Evolutionary conservation across 1,140 invertebrate genomes (phyloP).

Genomic region (Harpegnathos saltator): DNA sequence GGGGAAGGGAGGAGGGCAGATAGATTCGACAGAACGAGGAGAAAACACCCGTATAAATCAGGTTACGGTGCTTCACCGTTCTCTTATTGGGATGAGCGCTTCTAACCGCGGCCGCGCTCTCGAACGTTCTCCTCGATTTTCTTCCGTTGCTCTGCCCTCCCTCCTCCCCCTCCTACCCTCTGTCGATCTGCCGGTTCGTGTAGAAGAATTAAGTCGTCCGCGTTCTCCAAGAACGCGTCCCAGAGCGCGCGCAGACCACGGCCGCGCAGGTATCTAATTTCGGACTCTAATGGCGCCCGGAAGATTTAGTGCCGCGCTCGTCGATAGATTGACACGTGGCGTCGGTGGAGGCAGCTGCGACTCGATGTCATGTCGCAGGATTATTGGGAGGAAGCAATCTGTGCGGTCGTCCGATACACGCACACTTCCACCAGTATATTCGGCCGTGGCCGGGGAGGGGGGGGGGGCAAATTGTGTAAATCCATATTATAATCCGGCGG

Average conservation of each 20-base stretch:
- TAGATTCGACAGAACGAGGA: constrained; percentile 44
- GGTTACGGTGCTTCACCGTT: constrained; percentile 66
- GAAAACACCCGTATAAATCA: constrained; percentile 80
- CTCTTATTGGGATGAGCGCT: constrained; percentile 70
- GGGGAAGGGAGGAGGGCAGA: too few species aligned
- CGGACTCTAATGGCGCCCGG: background rate
- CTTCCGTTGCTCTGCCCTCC: too few species aligned
- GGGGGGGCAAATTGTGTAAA: constrained; percentile 32
- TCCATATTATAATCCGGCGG: constrained; percentile 53
- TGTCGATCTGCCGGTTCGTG: background rate
- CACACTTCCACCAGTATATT: constrained; percentile 48
- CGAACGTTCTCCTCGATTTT: constrained; percentile 61
- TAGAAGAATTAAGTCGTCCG: constrained; percentile 36
- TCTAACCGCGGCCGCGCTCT: constrained; percentile 59
- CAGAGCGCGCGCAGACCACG: too few species aligned
- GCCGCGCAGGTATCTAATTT: constrained; percentile 28
- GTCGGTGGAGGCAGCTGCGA: constrained; percentile 41
- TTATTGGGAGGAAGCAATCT: constrained; percentile 56
- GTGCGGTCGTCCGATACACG: constrained; percentile 47
- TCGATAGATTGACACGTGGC: constrained; percentile 42
- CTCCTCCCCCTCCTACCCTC: too few species aligned
- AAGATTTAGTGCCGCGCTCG: constrained; percentile 42
- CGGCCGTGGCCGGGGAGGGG: background rate
- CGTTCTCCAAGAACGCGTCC: background rate
- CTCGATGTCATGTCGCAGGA: constrained; percentile 27